These are phyloP conservation scores for Hemichromis elongatus DNA, from an alignment of 2,113 vertebrate species.

Conservation along the genomic window DNA sequence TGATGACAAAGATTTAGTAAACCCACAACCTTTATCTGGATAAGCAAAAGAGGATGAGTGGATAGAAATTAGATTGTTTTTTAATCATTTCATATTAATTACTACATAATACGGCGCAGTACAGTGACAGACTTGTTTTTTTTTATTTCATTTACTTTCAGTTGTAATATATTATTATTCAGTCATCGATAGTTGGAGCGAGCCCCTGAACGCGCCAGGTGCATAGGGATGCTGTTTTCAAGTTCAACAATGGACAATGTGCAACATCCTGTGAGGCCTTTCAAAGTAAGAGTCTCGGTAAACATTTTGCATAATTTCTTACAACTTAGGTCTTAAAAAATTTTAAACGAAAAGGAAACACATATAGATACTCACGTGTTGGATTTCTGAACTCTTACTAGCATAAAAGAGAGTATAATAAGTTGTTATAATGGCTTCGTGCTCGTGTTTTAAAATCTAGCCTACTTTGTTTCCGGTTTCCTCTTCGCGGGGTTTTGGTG, in stretches of 20 bases:
- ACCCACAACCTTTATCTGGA: not conserved
- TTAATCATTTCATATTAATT: not conserved
- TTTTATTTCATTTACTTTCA: not conserved
- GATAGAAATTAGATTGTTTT: not conserved
- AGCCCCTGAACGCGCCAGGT: slow-evolving; percentile 1
- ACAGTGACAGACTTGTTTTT: not conserved
- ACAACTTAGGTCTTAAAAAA: not conserved
- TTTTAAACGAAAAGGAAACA: not conserved
- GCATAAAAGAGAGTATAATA: not conserved
- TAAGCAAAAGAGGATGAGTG: not conserved
- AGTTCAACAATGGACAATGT: not conserved
- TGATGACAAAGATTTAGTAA: not conserved
- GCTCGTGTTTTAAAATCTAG: not conserved
- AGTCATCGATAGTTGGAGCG: not conserved
- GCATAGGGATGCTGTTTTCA: not conserved
- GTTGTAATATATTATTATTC: not conserved
- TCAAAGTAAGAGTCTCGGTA: not conserved
- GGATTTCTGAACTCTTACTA: not conserved
- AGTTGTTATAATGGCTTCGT: accelerated
- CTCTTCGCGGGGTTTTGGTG: not conserved
- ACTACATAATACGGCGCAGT: not conserved
- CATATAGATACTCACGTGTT: too few species aligned
- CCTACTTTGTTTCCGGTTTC: not conserved
- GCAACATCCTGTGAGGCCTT: not conserved
- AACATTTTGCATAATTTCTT: not conserved